These are phyloP conservation scores for Strigamia crassipes DNA, from an alignment of 2,888 invertebrate genomes.

Conservation along the genomic window DNA sequence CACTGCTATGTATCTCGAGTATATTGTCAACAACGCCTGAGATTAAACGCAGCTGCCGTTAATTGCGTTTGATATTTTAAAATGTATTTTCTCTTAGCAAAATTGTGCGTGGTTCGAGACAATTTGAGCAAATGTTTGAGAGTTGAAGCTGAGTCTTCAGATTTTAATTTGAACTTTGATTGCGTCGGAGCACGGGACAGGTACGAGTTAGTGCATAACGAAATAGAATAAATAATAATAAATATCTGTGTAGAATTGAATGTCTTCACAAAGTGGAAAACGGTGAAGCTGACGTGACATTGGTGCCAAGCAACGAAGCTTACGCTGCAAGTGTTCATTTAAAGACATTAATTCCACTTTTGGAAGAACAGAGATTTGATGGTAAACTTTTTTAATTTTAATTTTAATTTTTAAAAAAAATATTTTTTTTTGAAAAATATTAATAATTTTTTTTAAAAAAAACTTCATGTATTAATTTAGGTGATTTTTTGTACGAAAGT, in stretches of 20 bases:
- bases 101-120: conserved; percentile 13
- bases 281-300: conserved; percentile 46
- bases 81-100: background rate
- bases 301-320: conserved; percentile 48
- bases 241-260: conserved; percentile 41
- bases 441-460: too few relatives aligned
- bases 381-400: conserved; percentile 14
- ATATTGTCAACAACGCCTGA: background rate
- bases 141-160: background rate
- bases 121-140: background rate
- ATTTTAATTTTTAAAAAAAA: too few relatives aligned
- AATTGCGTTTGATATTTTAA: background rate
- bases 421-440: background rate
- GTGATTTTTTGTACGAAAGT: conserved; percentile 48
- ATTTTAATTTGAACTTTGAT: background rate
- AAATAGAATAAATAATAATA: background rate
- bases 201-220: background rate
- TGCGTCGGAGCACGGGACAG: conserved; percentile 7
- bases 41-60: background rate
- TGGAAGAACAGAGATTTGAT: conserved; percentile 13
- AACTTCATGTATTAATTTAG: background rate
- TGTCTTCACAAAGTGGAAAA: conserved; percentile 47
- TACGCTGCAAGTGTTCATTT: conserved; percentile 45
- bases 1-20: too few relatives aligned
- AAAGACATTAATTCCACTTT: conserved; percentile 7